A percentile compares a stretch with the other conserved stretches of the same genome.
These are phyloP conservation scores for Drosophila ironensis DNA, from an alignment of 1,140 invertebrate species.

Conservation along the genomic window DNA sequence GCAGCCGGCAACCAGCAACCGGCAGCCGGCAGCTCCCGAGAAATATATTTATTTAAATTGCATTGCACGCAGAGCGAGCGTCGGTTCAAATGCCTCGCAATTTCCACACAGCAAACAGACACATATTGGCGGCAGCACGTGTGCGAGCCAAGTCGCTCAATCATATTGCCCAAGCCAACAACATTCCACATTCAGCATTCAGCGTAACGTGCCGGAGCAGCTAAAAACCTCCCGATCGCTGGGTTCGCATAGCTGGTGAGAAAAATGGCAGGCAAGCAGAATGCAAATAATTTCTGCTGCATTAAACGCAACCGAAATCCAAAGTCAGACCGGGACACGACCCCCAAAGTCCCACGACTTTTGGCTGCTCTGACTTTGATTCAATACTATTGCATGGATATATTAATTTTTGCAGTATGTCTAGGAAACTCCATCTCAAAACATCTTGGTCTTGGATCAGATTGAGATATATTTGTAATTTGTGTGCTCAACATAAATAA, in stretches of 20 bases:
- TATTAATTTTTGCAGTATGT: too few species aligned
- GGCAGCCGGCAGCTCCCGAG: slow-evolving; percentile 20
- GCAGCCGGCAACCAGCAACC: background rate
- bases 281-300: slow-evolving; percentile 59
- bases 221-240: slow-evolving; percentile 13
- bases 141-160: slow-evolving; percentile 52
- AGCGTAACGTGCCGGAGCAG: slow-evolving; percentile 11
- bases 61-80: slow-evolving; percentile 36
- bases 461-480: too few species aligned
- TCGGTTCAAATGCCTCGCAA: slow-evolving; percentile 44
- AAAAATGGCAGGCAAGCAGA: slow-evolving; percentile 46
- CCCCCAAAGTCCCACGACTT: background rate
- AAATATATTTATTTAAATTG: slow-evolving; percentile 79
- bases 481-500: too few species aligned
- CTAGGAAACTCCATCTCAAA: too few species aligned
- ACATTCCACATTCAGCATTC: background rate
- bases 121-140: slow-evolving; percentile 55
- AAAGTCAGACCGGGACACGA: slow-evolving; percentile 1
- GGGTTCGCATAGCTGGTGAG: slow-evolving; percentile 14
- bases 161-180: slow-evolving; percentile 59
- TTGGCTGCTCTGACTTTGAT: too few species aligned
- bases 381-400: too few species aligned
- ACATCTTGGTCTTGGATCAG: too few species aligned
- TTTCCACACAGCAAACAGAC: slow-evolving; percentile 55
- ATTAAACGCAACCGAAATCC: slow-evolving; percentile 29